Evolutionary conservation across 2,797 vertebrate genomes (phyloP).

Genomic region (Chaetodon trifasciatus): DNA sequence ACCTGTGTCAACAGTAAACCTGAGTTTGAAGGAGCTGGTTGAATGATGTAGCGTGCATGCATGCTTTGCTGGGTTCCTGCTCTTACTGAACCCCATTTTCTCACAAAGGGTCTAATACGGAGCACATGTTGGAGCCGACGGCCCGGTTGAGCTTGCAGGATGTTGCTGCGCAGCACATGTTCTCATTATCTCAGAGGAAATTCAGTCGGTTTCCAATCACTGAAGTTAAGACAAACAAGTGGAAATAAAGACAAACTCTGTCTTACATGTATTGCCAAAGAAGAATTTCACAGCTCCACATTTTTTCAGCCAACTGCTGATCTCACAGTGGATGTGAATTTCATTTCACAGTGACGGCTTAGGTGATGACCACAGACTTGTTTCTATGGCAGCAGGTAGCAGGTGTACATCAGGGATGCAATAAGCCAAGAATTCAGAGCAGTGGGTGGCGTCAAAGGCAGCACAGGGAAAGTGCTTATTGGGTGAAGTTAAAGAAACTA

Average conservation of each 20-base stretch:
- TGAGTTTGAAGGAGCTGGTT: constrained; percentile 31
- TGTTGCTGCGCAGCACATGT: constrained; percentile 56
- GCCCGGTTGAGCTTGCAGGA: constrained; percentile 38
- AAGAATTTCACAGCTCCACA: neutral
- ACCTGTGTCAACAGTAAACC: constrained; percentile 67
- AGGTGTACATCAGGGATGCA: constrained; percentile 58
- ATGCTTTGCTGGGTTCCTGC: constrained; percentile 45
- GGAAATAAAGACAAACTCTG: neutral
- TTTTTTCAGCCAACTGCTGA: neutral
- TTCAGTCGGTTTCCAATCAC: constrained; percentile 10
- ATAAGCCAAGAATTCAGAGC: constrained; percentile 44
- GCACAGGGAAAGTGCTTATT: constrained; percentile 3
- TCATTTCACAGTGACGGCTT: constrained; percentile 11
- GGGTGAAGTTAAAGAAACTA: constrained; percentile 20
- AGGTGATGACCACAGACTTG: constrained; percentile 19
- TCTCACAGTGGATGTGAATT: constrained; percentile 17
- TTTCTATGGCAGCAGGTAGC: constrained; percentile 67
- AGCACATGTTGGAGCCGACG: constrained; percentile 62
- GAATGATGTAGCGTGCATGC: constrained; percentile 54
- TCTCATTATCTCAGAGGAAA: constrained; percentile 48
- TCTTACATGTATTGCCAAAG: neutral
- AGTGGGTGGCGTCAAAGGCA: constrained; percentile 6
- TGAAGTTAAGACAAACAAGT: constrained; percentile 20
- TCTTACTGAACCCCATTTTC: constrained; percentile 54
- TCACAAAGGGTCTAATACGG: constrained; percentile 61